Conservation (phyloP, 2,797 vertebrate species). For the Lithobates pipiens region DNA sequence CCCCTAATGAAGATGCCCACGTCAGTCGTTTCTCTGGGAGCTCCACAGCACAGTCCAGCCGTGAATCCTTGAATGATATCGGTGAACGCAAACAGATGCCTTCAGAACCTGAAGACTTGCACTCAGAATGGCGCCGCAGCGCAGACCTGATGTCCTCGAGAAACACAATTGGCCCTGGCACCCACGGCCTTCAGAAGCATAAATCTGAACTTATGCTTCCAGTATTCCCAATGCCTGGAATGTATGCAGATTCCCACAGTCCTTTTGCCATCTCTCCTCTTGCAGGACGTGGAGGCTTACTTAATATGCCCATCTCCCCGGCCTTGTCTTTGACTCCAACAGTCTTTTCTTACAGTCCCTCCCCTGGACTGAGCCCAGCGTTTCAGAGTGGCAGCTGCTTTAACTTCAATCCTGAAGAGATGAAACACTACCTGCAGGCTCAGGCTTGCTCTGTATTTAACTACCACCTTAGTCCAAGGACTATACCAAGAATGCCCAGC, state of each 20-base stretch:
- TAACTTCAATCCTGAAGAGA: slow-evolving; percentile 80
- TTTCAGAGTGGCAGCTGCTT: slow-evolving; percentile 78
- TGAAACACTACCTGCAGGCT: slow-evolving; percentile 81
- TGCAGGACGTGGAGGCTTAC: slow-evolving; percentile 68
- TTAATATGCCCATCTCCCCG: slow-evolving; percentile 75
- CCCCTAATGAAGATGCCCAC: slow-evolving; percentile 70
- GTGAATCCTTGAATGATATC: slow-evolving; percentile 59
- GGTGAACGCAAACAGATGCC: slow-evolving; percentile 65
- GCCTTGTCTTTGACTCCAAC: slow-evolving; percentile 77
- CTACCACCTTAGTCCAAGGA: slow-evolving; percentile 80
- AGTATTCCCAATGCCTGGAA: slow-evolving; percentile 69
- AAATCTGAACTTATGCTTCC: slow-evolving; percentile 77
- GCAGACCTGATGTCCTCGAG: slow-evolving; percentile 70
- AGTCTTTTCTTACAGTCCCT: slow-evolving; percentile 79
- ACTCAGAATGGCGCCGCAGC: slow-evolving; percentile 68
- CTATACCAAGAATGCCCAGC: slow-evolving; percentile 76
- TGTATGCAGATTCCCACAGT: slow-evolving; percentile 76
- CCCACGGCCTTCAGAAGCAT: slow-evolving; percentile 70
- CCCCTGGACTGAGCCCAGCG: slow-evolving; percentile 75
- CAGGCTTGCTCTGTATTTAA: slow-evolving; percentile 81
- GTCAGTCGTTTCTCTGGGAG: slow-evolving; percentile 63
- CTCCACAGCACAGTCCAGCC: slow-evolving; percentile 61
- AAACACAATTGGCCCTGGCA: slow-evolving; percentile 7
- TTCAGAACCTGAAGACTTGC: slow-evolving; percentile 68
- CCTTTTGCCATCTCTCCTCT: slow-evolving; percentile 75